A percentile compares a stretch with the other conserved stretches of the same genome.
phyloP scores from a whole-genome alignment of 2,888 invertebrate genomes.

The Pristionchus fissidentatus region DNA sequence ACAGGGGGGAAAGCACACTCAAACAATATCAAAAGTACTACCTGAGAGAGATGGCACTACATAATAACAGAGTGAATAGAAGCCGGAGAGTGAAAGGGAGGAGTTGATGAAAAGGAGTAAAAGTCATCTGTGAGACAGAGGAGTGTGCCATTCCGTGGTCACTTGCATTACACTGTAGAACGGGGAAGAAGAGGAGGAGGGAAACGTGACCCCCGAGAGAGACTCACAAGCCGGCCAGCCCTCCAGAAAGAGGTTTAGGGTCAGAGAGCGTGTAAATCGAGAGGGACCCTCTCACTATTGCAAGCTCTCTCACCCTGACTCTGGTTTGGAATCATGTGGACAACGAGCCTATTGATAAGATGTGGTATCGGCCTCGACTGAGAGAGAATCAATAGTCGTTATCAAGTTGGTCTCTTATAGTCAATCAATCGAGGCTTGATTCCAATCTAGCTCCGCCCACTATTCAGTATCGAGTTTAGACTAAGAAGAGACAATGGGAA shows the following conservation, averaged over 20 bases:
- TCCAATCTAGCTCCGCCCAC: neutral
- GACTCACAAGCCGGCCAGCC: too few species aligned
- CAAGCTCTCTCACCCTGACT: too few species aligned
- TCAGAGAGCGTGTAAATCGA: too few species aligned
- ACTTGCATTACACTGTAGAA: constrained; percentile 29
- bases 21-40: neutral
- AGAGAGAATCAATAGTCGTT: too few species aligned
- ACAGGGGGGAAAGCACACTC: neutral
- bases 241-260: too few species aligned
- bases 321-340: too few species aligned
- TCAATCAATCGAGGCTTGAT: neutral
- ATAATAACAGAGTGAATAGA: neutral
- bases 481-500: neutral
- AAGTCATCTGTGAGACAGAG: neutral
- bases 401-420: neutral
- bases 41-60: neutral
- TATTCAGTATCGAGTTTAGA: neutral
- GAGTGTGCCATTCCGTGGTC: constrained; percentile 28
- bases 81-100: neutral
- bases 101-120: constrained; percentile 1
- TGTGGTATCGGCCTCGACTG: too few species aligned
- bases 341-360: too few species aligned
- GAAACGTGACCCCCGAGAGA: too few species aligned
- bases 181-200: neutral
- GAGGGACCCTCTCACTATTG: too few species aligned